Evolutionary conservation across 53 echinoderm and acorn worm species (phyloP), one percentile per base, ranked within the genome.

Genomic region (Holothuria scabra): DNA sequence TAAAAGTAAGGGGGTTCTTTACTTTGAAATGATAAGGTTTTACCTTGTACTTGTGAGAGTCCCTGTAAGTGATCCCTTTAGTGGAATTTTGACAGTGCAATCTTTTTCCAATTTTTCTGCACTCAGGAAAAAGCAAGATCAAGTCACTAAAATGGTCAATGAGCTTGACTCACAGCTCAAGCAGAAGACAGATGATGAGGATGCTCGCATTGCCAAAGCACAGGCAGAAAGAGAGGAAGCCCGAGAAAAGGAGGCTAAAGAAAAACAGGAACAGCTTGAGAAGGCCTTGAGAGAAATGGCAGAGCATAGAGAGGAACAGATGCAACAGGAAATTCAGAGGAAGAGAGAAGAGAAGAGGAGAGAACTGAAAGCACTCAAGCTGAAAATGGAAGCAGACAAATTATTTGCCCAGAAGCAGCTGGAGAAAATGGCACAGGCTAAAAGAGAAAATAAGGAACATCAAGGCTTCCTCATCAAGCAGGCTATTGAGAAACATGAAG

Each of bases 51-150:
- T 35, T 6, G 6, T 35, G 3, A 35, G 35, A 4, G 35, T 35
- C 35, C 35, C 6, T 4, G 35, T 35, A n/a, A n/a, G 35, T 3
- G 3, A 35, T 35, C 35, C 48, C 48, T 48, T 48, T 48, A 8
- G 4, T 48, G 48, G 12, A 8, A 48, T 12, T 48, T 1, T 48
- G 48, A 48, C 14, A 48, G 48, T 48, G 48, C 48, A 48, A 48
- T 10, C 1, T 12, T 13, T 48, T 13, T 48, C 14, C 1, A 48
- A 48, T 10, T 35, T 12, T 30, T 86, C 58, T 56, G 83, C 58
- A 58, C 46, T 71, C 82, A 96, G 97, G 83, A 88, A 92, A 88
- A 96, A 94, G 41, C 97, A 96, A 76, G 97, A 96, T 74, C 86
- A 92, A 56, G 90, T 93, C 6, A 92, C 86, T 56, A 87, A 71